Percentiles rank a stretch among this genome's conserved stretches.
Evolutionary conservation across 1,140 invertebrate species (phyloP).

Genomic region (Phthorimaea operculella): DNA sequence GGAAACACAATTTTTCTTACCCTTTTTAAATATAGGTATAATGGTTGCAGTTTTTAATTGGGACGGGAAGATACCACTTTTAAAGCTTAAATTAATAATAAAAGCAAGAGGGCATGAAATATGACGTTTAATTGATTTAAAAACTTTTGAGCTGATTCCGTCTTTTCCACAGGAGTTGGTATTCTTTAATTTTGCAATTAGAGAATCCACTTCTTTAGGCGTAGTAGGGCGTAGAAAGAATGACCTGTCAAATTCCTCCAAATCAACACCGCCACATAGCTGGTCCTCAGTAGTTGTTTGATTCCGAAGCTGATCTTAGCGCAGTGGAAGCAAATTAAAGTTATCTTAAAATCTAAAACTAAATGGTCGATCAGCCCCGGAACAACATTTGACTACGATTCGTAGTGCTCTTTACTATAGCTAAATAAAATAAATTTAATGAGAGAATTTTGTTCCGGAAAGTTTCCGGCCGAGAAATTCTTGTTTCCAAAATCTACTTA

Average conservation of each 20-base stretch:
- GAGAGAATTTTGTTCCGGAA: too few species aligned
- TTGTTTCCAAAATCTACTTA: too few species aligned
- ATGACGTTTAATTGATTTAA: not conserved
- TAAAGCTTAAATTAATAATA: conserved; percentile 1
- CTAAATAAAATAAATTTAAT: too few species aligned
- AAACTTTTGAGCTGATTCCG: not conserved
- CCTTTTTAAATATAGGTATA: not conserved
- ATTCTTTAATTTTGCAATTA: not conserved
- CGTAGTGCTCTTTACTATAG: too few species aligned
- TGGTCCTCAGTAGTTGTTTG: too few species aligned
- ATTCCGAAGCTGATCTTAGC: too few species aligned
- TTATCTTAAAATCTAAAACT: too few species aligned
- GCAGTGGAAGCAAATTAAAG: too few species aligned
- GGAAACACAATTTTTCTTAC: not conserved
- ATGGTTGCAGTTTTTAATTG: conserved; percentile 1
- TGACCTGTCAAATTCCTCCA: not conserved
- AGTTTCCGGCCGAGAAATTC: too few species aligned
- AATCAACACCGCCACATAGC: not conserved
- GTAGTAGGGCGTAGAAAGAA: not conserved
- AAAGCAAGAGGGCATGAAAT: not conserved
- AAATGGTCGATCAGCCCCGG: too few species aligned
- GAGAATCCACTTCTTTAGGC: not conserved
- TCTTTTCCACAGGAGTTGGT: not conserved
- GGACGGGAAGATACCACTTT: not conserved
- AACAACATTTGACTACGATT: too few species aligned